Percentiles rank a stretch among this genome's conserved stretches.
Evolutionary conservation across 2,113 vertebrate genomes (phyloP).

Genomic region (Prochilodus magdalenae): DNA sequence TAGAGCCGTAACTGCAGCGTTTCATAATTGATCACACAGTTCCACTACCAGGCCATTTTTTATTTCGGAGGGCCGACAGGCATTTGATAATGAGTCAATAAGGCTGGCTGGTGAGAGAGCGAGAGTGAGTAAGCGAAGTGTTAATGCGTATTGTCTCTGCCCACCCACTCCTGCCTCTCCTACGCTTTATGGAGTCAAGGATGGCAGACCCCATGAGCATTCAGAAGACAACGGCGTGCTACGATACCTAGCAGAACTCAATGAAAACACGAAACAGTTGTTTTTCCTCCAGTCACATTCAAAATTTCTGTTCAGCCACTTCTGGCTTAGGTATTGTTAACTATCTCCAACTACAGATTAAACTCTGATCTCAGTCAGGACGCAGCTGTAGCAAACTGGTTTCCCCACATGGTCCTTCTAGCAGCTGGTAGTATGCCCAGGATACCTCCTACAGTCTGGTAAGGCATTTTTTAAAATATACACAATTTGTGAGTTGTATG

Average conservation of each 20-base stretch:
- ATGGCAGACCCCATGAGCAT: constrained; percentile 12
- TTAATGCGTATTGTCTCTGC: constrained; percentile 25
- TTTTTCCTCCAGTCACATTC: not conserved
- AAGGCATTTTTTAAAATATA: no score
- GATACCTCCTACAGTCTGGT: no score
- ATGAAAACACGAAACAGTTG: not conserved
- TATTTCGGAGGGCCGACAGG: constrained; percentile 1
- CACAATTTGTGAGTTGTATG: no score
- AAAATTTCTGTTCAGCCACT: not conserved
- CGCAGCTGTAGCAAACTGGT: no score
- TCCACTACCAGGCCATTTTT: constrained; percentile 3
- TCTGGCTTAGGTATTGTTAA: no score
- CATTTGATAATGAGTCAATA: constrained; percentile 15
- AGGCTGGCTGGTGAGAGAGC: not conserved
- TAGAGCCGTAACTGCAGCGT: not conserved
- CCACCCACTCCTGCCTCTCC: not conserved
- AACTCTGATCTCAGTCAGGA: no score
- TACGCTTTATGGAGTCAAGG: not conserved
- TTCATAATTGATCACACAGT: not conserved
- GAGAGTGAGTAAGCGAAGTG: constrained; percentile 3
- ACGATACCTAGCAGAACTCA: not conserved
- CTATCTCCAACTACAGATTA: no score
- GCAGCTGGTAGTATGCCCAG: no score
- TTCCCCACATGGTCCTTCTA: no score
- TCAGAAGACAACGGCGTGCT: not conserved